Conservation (phyloP, 2,113 vertebrate species). For the Chitala chitala region DNA sequence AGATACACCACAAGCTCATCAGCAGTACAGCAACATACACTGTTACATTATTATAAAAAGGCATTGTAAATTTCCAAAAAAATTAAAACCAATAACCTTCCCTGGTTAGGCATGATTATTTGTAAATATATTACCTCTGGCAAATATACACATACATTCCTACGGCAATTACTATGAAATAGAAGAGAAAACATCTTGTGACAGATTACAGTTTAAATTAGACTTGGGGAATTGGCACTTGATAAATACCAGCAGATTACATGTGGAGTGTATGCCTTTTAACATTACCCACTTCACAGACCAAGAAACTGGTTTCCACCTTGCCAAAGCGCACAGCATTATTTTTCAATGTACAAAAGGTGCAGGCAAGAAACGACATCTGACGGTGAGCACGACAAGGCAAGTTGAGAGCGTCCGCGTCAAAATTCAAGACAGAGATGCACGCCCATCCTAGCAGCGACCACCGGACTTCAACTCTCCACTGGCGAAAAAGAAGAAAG, state of each 20-base stretch:
- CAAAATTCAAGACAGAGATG: background rate
- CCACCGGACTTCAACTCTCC: constrained; percentile 4
- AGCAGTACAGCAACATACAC: constrained; percentile 23
- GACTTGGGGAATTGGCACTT: constrained; percentile 7
- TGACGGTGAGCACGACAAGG: background rate
- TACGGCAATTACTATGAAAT: background rate
- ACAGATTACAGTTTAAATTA: background rate
- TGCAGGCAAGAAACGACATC: background rate
- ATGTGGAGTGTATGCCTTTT: background rate
- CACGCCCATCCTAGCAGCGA: background rate
- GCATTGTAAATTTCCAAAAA: background rate
- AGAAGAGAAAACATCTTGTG: no score
- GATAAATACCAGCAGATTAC: background rate
- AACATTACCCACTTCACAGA: background rate
- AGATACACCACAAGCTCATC: constrained; percentile 7
- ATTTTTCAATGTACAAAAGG: background rate
- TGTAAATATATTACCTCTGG: background rate
- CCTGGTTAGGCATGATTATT: background rate
- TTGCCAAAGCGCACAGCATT: background rate
- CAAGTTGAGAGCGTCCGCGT: background rate
- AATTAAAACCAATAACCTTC: background rate
- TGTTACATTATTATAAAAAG: constrained; percentile 13
- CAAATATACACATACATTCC: background rate
- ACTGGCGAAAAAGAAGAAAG: constrained; percentile 19
- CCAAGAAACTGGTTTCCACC: background rate